Evolutionary conservation across 2,888 invertebrate species (phyloP).

Genomic region (Andrena fulva): DNA sequence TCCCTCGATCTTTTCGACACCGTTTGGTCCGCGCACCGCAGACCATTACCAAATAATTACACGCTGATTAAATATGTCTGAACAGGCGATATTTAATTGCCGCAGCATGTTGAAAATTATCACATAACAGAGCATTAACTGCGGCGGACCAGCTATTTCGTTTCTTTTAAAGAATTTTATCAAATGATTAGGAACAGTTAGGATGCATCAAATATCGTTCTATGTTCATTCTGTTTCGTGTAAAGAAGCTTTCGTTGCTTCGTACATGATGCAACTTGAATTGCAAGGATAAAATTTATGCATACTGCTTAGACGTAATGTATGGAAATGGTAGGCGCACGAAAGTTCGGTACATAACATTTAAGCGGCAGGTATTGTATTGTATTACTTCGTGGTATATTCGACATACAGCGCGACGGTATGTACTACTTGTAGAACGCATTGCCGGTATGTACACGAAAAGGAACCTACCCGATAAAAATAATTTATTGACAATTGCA

Average conservation of each 20-base stretch:
- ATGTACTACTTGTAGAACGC: background rate
- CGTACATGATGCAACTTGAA: background rate
- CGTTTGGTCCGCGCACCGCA: background rate
- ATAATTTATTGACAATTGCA: constrained; percentile 7
- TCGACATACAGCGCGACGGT: constrained; percentile 19
- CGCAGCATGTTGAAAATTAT: background rate
- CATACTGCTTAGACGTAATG: background rate
- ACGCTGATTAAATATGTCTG: background rate
- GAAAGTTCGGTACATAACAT: constrained; percentile 1
- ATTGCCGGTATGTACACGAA: background rate
- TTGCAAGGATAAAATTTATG: background rate
- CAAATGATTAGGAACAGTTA: too few species aligned
- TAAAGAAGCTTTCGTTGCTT: background rate
- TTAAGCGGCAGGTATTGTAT: constrained; percentile 3
- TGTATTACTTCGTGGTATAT: background rate
- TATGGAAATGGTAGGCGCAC: constrained; percentile 7
- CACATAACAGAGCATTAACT: background rate
- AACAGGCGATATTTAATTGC: background rate
- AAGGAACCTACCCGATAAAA: constrained; percentile 2
- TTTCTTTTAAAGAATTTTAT: background rate
- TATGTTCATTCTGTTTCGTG: too few species aligned
- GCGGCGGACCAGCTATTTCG: too few species aligned
- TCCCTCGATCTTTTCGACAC: constrained; percentile 11
- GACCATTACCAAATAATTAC: background rate
- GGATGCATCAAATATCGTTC: too few species aligned